Conservation (phyloP, 2,113 vertebrate genomes). For the Apaloderma vittatum region DNA sequence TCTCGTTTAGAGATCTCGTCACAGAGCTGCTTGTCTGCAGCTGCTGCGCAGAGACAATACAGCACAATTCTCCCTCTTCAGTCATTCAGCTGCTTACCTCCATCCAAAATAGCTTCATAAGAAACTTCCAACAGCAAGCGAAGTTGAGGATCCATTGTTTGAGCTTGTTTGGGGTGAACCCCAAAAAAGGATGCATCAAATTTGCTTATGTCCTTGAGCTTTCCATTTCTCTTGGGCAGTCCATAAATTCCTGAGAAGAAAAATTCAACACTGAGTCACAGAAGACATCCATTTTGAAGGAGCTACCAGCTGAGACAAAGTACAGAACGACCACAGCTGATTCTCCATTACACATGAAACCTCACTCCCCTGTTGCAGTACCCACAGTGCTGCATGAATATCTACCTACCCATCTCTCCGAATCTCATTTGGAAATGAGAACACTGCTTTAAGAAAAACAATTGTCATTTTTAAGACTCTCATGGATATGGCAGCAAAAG, state of each 20-base stretch:
- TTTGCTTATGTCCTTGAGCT: constrained; percentile 93
- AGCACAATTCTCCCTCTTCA: neutral
- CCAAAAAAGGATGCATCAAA: constrained; percentile 95
- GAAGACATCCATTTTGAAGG: neutral
- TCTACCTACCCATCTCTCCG: neutral
- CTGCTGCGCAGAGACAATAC: neutral
- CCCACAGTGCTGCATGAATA: neutral
- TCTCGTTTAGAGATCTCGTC: neutral
- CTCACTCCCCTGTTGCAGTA: neutral
- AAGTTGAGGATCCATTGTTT: constrained; percentile 98
- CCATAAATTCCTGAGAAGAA: constrained; percentile 88
- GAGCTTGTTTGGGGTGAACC: constrained; percentile 93
- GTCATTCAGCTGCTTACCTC: constrained; percentile 79
- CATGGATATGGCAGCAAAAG: neutral
- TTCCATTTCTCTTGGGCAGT: constrained; percentile 91
- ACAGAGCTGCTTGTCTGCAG: neutral
- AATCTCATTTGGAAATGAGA: neutral
- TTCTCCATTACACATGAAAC: neutral
- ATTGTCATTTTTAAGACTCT: neutral
- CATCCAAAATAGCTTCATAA: constrained; percentile 95
- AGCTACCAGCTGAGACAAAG: neutral
- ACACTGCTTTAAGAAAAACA: neutral
- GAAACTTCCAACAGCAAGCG: constrained; percentile 91
- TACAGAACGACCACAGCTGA: neutral
- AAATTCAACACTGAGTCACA: neutral